Evolutionary conservation across 1,140 invertebrate species (phyloP), one percentile per base, ranked within the genome.

Genomic region (Marisa cornuarietis): DNA sequence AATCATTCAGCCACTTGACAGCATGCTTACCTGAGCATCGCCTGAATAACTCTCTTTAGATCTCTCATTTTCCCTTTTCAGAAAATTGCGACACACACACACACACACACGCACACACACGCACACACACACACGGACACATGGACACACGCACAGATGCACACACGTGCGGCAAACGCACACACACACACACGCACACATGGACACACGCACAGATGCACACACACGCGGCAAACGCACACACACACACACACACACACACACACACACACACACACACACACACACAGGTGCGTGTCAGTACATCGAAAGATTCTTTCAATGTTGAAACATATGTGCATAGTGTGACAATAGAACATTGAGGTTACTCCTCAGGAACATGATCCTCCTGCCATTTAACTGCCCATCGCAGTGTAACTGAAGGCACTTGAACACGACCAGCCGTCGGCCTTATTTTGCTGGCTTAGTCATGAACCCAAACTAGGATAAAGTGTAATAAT

Each of bases 211-310:
- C n/a, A n/a, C n/a, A n/a, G n/a, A n/a, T n/a, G n/a, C 66, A 69
- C 16, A 69, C 66, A 69, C 20, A 69, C 66, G n/a, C n/a, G n/a
- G n/a, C n/a, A n/a, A n/a, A 69, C 66, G 10, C 66, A n/a, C 66
- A 69, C 66, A 69, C 66, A 69, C 66, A n/a, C 66, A 69, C 66
- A 20, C 66, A 20, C 66, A 20, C 66, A 0, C 66, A 20, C 66
- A n/a, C 66, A 69, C 66, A n/a, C 66, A 69, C 66, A n/a, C 66
- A n/a, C 66, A n/a, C 66, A n/a, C 66, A n/a, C 66, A 18, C 66
- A 18, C 66, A 18, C 66, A 18, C 66, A 69, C 16, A 69, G 6
- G 24, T 42, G 42, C 0, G 42, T 42, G 42, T 14, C 14, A 9
- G 42, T 42, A 69, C 66, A 69, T 42, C 24, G 13, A 69, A 24